Evolutionary conservation across 2,113 vertebrate species (phyloP), one percentile per base, ranked within the genome.

Genomic region (Zosterops japonicus): DNA sequence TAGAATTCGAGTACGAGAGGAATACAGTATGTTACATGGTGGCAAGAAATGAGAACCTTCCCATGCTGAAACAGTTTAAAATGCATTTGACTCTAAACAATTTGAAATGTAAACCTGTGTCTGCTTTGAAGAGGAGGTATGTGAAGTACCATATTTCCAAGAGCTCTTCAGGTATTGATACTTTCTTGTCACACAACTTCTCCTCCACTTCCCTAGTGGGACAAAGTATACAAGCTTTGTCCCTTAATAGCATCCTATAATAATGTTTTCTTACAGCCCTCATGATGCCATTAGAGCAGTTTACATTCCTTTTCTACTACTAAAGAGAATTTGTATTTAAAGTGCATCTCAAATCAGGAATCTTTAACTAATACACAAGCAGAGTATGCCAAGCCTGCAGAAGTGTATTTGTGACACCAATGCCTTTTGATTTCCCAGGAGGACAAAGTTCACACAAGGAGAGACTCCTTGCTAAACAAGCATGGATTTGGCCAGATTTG

Each of bases 331-430:
- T 84, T 83, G 10, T 80, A 79, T 83, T 79, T 95, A 97, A 97
- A 97, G 95, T 97, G 95, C 95, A 92, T 79, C 27, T 95, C 93
- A 89, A 93, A 93, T 89, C 41, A 75, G 44, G 33, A 81, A 87
- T 67, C n/a, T 90, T 39, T 47, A 77, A 75, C 61, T 56, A 52
- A 52, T n/a, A 61, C 10, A 81, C 44, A 84, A 83, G 36, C 74
- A 44, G 9, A 71, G 41, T 33, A 71, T 9, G 17, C 49, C 8
- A 31, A 87, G 16, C 35, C 71, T 68, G 61, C 53, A 35, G 46
- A 76, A 90, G 11, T 29, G 3, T 17, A 85, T 59, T 33, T 83
- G 14, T 0, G 0, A 70, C 24, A 74, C 5, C 0, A 1, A 56
- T 44, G 22, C 39, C 36, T 81, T 77, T 64, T 53, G 25, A 61